phyloP scores from a whole-genome alignment of 2,888 invertebrate genomes.

The Harpalus rufipes region DNA sequence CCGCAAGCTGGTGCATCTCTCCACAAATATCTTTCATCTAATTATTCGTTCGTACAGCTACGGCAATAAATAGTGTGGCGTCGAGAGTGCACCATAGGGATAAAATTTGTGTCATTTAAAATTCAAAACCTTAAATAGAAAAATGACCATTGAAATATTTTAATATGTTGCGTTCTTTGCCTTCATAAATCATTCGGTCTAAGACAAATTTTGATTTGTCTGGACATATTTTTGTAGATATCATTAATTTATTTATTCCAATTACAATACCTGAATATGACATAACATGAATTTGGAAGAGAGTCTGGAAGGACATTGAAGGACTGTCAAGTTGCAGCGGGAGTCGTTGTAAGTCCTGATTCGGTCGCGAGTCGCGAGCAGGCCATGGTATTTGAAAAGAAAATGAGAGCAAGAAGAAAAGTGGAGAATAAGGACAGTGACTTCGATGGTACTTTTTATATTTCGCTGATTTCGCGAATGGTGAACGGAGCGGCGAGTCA shows the following conservation, averaged over 20 bases:
- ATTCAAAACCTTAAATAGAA: not conserved
- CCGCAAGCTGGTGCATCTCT: not conserved
- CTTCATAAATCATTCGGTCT: conserved; percentile 18
- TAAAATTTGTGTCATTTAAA: too few species aligned
- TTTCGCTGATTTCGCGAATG: conserved; percentile 65
- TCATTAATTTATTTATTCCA: conserved; percentile 34
- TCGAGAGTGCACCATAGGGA: too few species aligned
- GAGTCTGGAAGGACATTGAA: conserved; percentile 23
- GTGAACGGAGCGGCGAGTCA: conserved; percentile 37
- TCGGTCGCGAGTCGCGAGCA: conserved; percentile 8
- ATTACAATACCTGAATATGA: conserved; percentile 46
- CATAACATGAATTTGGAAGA: conserved; percentile 1
- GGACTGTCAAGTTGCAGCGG: conserved; percentile 29
- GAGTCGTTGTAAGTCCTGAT: not conserved
- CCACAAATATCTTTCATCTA: too few species aligned
- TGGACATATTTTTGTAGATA: not conserved
- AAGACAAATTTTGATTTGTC: conserved; percentile 4
- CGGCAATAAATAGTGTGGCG: too few species aligned
- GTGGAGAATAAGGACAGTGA: conserved; percentile 55
- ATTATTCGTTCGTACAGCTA: too few species aligned
- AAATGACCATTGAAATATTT: not conserved
- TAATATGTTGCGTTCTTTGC: not conserved
- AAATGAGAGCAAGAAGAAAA: conserved; percentile 52
- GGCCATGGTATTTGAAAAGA: conserved; percentile 46
- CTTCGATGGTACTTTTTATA: conserved; percentile 63